Base-by-base conservation (phyloP, 2,113 vertebrate species). In the Odontophorus gujanensis region DNA sequence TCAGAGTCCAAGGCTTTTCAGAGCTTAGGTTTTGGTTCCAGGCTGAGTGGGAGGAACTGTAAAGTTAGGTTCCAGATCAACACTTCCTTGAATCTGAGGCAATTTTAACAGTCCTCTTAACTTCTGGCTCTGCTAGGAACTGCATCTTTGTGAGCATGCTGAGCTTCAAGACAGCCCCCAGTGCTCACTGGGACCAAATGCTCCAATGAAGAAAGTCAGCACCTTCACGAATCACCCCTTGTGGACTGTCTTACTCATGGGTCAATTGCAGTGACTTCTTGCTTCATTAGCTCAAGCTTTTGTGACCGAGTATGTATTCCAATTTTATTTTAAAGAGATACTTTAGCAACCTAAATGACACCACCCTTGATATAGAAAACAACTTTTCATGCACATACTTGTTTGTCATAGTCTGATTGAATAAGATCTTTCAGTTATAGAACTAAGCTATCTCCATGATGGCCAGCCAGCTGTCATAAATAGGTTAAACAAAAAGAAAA, bases 31-130 rank as follows among this genome's bases (percentile, higher is more conserved):
- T 89, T 82, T 85, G 59, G 73, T 85, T 97, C 84, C 62, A 85
- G 69, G 59, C 50, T 82, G 75, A 91, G 42, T 55, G 67, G 47
- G 36, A 84, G 48, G 71, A 50, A 16, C 16, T 36, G 38, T 11
- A 72, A 85, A 74, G 30, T 85, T n/a, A 57, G 85, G 82, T 81
- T 95, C 76, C 76, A 86, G 85, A 91, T 40, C 72, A 83, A 40
- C 59, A 22, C 16, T 55, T 43, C 38, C 65, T 89, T 19, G 25
- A 9, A 51, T 63, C 38, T 85, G 38, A 59, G 67, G 65, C 12
- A 0, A 1, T 58, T 89, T 66, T 77, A 89, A 85, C 4, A 42
- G 14, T 63, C 7, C 32, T 45, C 75, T 75, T 42, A n/a, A 18
- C 32, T 68, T 80, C 32, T 9, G 5, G 11, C 51, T 81, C 51